Conservation (phyloP, 2,797 vertebrate species). For the Chelonia mydas region DNA sequence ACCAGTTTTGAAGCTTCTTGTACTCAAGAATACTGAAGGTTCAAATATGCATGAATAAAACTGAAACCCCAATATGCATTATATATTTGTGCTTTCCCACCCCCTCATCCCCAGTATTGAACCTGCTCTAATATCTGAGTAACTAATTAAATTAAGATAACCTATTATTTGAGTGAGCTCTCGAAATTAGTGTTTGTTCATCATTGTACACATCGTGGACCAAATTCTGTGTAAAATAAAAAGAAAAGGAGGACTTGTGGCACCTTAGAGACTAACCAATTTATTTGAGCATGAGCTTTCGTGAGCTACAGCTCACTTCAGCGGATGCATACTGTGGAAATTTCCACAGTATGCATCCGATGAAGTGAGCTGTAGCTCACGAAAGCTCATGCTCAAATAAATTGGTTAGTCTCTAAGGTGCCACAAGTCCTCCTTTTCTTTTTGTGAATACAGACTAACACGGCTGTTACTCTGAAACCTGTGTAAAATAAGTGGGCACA, state of each 20-base stretch:
- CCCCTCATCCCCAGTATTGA: not conserved
- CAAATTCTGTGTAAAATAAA: not conserved
- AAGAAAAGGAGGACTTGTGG: too few species aligned
- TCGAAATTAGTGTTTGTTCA: not conserved
- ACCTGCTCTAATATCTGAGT: not conserved
- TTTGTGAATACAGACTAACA: too few species aligned
- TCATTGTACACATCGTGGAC: not conserved
- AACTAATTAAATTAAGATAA: not conserved
- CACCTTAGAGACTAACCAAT: too few species aligned
- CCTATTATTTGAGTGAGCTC: not conserved
- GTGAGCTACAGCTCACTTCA: too few species aligned
- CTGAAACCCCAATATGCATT: not conserved
- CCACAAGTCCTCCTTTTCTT: too few species aligned
- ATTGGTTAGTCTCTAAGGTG: too few species aligned
- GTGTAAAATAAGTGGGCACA: not conserved
- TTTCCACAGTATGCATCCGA: too few species aligned
- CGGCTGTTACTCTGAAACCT: too few species aligned
- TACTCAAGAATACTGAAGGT: not conserved
- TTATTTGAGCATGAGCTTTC: too few species aligned
- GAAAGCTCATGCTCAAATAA: too few species aligned
- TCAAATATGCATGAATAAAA: not conserved
- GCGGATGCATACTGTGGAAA: too few species aligned
- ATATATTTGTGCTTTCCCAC: not conserved
- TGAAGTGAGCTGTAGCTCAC: too few species aligned
- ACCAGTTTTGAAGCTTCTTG: not conserved